A percentile compares a stretch with the other conserved stretches of the same genome.
Evolutionary conservation across 1,140 invertebrate genomes (phyloP).

Genomic region (Frieseomelitta varia): DNA sequence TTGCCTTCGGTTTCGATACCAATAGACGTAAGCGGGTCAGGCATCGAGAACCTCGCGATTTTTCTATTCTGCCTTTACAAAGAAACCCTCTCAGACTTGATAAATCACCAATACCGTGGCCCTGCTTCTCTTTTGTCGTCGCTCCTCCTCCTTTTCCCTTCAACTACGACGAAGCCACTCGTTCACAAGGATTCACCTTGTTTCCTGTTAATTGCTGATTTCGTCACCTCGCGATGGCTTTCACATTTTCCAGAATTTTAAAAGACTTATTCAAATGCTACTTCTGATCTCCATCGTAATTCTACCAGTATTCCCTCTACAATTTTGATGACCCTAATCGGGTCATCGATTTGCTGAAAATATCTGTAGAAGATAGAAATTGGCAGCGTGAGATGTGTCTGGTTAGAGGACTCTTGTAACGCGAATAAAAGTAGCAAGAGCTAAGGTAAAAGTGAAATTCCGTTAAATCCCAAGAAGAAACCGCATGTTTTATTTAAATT

Average conservation of each 20-base stretch:
- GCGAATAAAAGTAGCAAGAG: too few relatives aligned
- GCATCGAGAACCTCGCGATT: background rate
- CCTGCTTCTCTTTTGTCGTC: background rate
- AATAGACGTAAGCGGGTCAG: conserved; percentile 13
- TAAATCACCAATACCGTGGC: background rate
- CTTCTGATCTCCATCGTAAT: background rate
- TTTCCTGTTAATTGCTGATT: conserved; percentile 19
- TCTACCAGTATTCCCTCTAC: background rate
- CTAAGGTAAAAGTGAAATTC: too few relatives aligned
- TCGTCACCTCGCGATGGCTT: background rate
- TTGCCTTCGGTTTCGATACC: background rate
- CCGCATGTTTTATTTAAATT: too few relatives aligned
- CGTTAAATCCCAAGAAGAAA: too few relatives aligned
- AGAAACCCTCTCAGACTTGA: background rate
- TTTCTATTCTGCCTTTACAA: background rate
- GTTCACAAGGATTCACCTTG: background rate
- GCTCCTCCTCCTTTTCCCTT: background rate
- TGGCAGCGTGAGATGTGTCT: too few relatives aligned
- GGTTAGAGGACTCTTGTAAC: too few relatives aligned
- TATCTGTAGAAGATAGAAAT: too few relatives aligned
- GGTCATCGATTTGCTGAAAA: too few relatives aligned
- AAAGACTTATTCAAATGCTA: background rate
- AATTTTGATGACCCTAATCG: background rate
- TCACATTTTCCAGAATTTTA: background rate
- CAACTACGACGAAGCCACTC: background rate